Evolutionary conservation across 2,113 vertebrate species (phyloP).

Genomic region (Entelurus aequoreus): DNA sequence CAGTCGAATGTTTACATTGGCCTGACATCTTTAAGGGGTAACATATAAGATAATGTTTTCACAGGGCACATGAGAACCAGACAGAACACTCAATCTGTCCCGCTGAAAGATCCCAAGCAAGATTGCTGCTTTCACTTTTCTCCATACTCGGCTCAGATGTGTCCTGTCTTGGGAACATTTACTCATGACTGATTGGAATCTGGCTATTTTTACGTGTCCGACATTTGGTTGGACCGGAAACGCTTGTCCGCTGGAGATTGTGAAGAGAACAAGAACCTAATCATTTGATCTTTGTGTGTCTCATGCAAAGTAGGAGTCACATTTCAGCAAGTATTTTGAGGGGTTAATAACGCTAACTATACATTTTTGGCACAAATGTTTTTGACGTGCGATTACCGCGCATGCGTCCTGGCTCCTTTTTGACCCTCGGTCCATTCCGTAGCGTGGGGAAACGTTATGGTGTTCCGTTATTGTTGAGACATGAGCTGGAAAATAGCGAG

Average conservation of each 20-base stretch:
- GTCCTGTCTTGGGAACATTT: constrained; percentile 26
- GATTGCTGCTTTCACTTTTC: constrained; percentile 25
- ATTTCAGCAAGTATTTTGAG: no score
- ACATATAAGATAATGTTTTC: constrained; percentile 18
- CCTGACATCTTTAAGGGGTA: constrained; percentile 10
- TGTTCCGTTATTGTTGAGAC: no score
- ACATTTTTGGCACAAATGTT: no score
- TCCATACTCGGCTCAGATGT: constrained; percentile 16
- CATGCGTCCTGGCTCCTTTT: no score
- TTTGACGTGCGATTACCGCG: no score
- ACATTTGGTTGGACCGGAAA: constrained; percentile 52
- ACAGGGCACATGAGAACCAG: constrained; percentile 21
- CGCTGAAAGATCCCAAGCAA: constrained; percentile 44
- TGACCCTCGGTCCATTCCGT: no score
- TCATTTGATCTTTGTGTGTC: not conserved
- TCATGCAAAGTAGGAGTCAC: not conserved
- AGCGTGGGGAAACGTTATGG: no score
- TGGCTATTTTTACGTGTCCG: constrained; percentile 46
- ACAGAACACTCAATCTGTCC: constrained; percentile 34
- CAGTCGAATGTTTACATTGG: not conserved
- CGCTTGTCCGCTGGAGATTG: constrained; percentile 33
- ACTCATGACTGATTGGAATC: constrained; percentile 51
- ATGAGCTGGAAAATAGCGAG: no score
- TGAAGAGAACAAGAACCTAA: constrained; percentile 34
- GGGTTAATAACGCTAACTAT: no score